Evolutionary conservation across 2,888 invertebrate genomes (phyloP).

Genomic region (Papilio protenor): DNA sequence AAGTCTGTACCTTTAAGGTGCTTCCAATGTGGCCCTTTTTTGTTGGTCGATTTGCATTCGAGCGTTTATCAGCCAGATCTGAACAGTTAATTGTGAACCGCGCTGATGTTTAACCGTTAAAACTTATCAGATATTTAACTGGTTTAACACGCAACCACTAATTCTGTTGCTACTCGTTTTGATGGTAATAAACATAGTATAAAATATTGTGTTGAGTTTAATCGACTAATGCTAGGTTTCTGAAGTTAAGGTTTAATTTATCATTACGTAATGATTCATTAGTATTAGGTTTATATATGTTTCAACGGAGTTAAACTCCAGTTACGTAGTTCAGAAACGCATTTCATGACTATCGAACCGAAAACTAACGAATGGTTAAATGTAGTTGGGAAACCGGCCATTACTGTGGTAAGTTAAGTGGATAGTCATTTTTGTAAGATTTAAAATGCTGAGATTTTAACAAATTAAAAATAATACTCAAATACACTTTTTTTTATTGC

Average conservation of each 20-base stretch:
- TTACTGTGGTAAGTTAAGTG: neutral
- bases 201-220: neutral
- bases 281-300: too few relatives aligned
- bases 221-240: too few relatives aligned
- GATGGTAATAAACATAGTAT: conserved; percentile 1
- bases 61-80: conserved; percentile 68
- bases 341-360: too few relatives aligned
- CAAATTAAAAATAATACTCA: neutral
- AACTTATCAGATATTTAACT: conserved; percentile 71
- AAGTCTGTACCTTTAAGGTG: conserved; percentile 40
- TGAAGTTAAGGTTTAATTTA: too few relatives aligned
- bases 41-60: conserved; percentile 73
- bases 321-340: too few relatives aligned
- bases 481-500: too few relatives aligned
- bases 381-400: too few relatives aligned
- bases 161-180: conserved; percentile 28
- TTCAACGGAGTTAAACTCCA: too few relatives aligned
- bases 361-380: too few relatives aligned
- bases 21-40: conserved; percentile 52
- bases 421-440: neutral
- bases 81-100: conserved; percentile 75
- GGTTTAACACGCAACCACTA: conserved; percentile 64
- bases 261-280: too few relatives aligned
- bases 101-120: conserved; percentile 70
- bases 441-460: neutral